phyloP scores from a whole-genome alignment of 1,140 invertebrate species.

The Apis dorsata region DNA sequence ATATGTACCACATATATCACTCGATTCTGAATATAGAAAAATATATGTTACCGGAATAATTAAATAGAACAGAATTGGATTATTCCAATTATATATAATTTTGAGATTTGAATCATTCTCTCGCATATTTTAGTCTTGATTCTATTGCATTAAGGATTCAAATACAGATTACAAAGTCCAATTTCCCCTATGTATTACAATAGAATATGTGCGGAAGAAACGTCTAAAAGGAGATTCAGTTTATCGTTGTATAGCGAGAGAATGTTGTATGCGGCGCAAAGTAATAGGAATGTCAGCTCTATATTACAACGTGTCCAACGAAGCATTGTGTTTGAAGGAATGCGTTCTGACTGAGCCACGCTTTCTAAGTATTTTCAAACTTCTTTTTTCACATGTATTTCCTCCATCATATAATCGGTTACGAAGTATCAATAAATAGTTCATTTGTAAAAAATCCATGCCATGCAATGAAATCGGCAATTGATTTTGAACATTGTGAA shows the following conservation, averaged over 20 bases:
- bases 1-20: too few relatives aligned
- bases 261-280: constrained; percentile 29
- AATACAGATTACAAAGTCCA: background rate
- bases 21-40: too few relatives aligned
- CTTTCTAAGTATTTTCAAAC: constrained; percentile 40
- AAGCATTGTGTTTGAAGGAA: constrained; percentile 33
- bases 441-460: background rate
- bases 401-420: constrained; percentile 23
- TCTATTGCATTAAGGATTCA: too few relatives aligned
- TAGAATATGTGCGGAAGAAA: constrained; percentile 15
- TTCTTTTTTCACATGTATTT: constrained; percentile 11
- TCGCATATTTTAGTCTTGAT: too few relatives aligned
- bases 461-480: background rate
- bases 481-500: too few relatives aligned
- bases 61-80: too few relatives aligned
- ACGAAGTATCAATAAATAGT: background rate
- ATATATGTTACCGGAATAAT: background rate
- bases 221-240: constrained; percentile 27
- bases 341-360: constrained; percentile 19
- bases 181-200: background rate
- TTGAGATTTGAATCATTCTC: background rate
- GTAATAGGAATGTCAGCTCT: constrained; percentile 41
- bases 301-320: constrained; percentile 33
- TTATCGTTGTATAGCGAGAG: constrained; percentile 32
- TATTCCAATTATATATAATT: background rate